phyloP scores from a whole-genome alignment of 2,797 vertebrate species.

The Sparidentex hasta region DNA sequence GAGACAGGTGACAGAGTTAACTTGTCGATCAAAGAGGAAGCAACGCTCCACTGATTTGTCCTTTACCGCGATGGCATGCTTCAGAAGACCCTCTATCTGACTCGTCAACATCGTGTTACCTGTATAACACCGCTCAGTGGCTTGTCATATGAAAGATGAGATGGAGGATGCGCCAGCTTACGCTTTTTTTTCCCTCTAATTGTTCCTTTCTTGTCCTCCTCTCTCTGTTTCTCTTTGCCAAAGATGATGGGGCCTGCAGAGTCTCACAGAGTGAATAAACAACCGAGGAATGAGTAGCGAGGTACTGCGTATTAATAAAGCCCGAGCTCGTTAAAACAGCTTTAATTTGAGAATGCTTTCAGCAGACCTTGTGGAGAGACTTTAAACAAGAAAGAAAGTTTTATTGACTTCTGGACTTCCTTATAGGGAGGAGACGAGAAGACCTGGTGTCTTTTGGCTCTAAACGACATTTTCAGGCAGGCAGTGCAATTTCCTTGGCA shows the following conservation, averaged over 20 bases:
- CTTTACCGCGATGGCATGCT: slow-evolving; percentile 49
- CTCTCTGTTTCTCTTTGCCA: slow-evolving; percentile 5
- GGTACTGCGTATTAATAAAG: slow-evolving; percentile 32
- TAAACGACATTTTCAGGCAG: slow-evolving; percentile 34
- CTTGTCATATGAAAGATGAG: slow-evolving; percentile 24
- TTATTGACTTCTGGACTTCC: slow-evolving; percentile 34
- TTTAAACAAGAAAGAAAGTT: slow-evolving; percentile 23
- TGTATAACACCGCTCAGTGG: slow-evolving; percentile 29
- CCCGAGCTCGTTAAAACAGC: slow-evolving; percentile 40
- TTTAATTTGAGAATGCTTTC: slow-evolving; percentile 37
- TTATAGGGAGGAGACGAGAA: slow-evolving; percentile 11
- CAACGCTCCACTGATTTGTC: slow-evolving; percentile 26
- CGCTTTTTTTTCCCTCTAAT: slow-evolving; percentile 12
- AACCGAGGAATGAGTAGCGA: slow-evolving; percentile 25
- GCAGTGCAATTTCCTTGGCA: slow-evolving; percentile 10
- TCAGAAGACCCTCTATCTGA: slow-evolving; percentile 26
- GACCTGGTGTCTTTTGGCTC: slow-evolving; percentile 5
- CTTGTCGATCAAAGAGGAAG: slow-evolving; percentile 37
- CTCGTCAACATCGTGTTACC: slow-evolving; percentile 19
- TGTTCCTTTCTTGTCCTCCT: slow-evolving; percentile 5
- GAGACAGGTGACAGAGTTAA: slow-evolving; percentile 22
- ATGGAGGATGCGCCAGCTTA: slow-evolving; percentile 30
- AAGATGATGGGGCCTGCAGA: slow-evolving; percentile 10
- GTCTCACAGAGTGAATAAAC: slow-evolving; percentile 30
- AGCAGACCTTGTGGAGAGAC: background rate